phyloP scores from a whole-genome alignment of 2,888 invertebrate genomes.

The Fabriciana adippe region DNA sequence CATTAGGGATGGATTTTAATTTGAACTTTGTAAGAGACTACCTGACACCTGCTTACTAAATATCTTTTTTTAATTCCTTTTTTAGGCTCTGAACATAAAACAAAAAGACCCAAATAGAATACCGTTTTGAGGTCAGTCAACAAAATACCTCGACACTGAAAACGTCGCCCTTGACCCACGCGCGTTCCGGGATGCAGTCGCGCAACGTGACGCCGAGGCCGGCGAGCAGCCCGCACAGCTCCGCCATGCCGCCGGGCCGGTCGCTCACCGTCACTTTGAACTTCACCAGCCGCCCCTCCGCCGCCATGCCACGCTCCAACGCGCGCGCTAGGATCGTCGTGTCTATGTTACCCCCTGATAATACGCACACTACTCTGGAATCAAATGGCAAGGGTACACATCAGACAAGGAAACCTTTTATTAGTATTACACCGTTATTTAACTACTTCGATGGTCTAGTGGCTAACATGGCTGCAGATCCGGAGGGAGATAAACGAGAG shows the following conservation, averaged over 20 bases:
- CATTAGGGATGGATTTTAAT: too few species aligned
- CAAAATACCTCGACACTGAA: slow-evolving; percentile 77
- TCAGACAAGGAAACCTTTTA: background rate
- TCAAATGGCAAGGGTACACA: background rate
- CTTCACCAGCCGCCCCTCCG: slow-evolving; percentile 88
- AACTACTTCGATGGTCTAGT: too few species aligned
- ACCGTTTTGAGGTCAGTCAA: background rate
- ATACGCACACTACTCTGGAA: slow-evolving; percentile 88
- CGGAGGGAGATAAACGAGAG: too few species aligned
- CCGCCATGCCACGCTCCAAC: slow-evolving; percentile 94
- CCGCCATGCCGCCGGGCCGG: slow-evolving; percentile 93
- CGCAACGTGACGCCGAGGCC: slow-evolving; percentile 92
- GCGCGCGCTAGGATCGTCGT: slow-evolving; percentile 93
- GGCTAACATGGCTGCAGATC: too few species aligned
- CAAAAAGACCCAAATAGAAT: background rate
- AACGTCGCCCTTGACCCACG: slow-evolving; percentile 95
- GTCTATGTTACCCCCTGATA: slow-evolving; percentile 95
- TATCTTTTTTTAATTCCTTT: too few species aligned
- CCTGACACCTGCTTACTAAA: too few species aligned
- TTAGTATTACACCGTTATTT: background rate
- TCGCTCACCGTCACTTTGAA: slow-evolving; percentile 87
- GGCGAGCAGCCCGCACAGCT: slow-evolving; percentile 88
- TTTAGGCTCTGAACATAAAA: too few species aligned
- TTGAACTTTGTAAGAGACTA: too few species aligned
- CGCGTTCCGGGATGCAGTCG: slow-evolving; percentile 96